Base-by-base conservation (phyloP, 2,113 vertebrate genomes). In the Perognathus longimembris region DNA sequence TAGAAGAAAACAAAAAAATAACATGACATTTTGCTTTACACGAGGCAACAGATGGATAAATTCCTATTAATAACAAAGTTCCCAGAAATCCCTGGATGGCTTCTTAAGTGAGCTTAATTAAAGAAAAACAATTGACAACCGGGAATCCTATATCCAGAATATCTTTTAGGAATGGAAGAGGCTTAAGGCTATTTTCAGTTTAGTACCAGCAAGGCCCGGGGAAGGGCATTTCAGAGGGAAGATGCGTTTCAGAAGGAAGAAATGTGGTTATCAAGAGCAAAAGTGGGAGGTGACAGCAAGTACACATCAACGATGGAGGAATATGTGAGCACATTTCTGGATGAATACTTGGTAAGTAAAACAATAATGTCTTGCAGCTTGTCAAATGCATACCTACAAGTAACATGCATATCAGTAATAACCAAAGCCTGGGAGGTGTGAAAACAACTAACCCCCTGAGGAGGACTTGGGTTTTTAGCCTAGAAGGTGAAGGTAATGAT, bases 401-500 rank as follows among this genome's bases (percentile, higher is more conserved):
- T 88, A 83, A 91, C 59, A 79, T 36, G n/a, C 21, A 59, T n/a
- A 45, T 79, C 22, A 93, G 54, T 83, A 87, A 69, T 32, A 87
- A 82, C 14, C 30, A 64, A 73, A 76, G 10, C 50, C n/a, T 54
- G 21, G 63, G 3, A 91, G 15, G 22, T 15, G 76, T 54, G 45
- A 83, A 88, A 45, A 17, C 63, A 84, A 38, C 63, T 89, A n/a
- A 73, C 87, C 42, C 67, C 85, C 42, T 59, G 67, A 88, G 86
- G 15, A 92, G 63, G 50, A 15, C 61, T 76, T 87, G 40, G 42
- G 24, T 85, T 45, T 17, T 87, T 66, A 84, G 81, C 38, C 45
- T 57, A 54, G 67, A 91, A 91, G 38, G 77, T 93, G 77, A 95
- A 89, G 57, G 30, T 38, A 94, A 89, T 93, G 85, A 96, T 94